These are phyloP conservation scores for Callospermophilus lateralis DNA, from an alignment of 2,113 vertebrate species.

Conservation along the genomic window DNA sequence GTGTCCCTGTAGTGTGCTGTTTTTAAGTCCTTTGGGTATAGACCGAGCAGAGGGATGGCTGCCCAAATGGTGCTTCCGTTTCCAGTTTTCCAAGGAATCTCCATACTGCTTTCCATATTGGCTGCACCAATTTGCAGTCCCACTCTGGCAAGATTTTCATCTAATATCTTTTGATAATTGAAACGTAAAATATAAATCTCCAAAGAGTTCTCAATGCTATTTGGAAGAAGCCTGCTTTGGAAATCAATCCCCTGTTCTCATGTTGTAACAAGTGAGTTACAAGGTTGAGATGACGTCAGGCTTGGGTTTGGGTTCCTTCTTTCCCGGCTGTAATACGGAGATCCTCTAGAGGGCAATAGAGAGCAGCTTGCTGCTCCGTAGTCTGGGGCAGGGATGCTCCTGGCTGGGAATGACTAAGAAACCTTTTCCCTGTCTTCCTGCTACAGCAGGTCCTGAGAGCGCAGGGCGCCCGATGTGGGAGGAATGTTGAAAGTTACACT, in stretches of 20 bases:
- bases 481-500: neutral
- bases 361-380: neutral
- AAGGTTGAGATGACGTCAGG: neutral
- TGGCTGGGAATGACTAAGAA: neutral
- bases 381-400: neutral
- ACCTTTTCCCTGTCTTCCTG: neutral
- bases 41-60: too few relatives aligned
- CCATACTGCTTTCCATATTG: too few relatives aligned
- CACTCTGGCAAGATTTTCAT: neutral
- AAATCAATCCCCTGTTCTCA: neutral
- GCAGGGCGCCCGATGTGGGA: neutral
- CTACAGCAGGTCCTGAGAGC: neutral
- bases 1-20: too few relatives aligned
- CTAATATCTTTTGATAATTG: neutral
- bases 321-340: neutral
- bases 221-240: neutral
- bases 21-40: too few relatives aligned
- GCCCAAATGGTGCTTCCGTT: too few relatives aligned
- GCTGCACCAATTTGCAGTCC: too few relatives aligned
- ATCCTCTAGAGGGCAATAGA: conserved; percentile 67
- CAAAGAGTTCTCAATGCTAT: neutral
- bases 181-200: neutral
- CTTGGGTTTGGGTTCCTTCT: neutral
- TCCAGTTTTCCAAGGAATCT: too few relatives aligned
- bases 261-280: neutral